Evolutionary conservation across 2,113 vertebrate genomes (phyloP), one percentile per base, ranked within the genome.

Genomic region (Pycnonotus jocosus): DNA sequence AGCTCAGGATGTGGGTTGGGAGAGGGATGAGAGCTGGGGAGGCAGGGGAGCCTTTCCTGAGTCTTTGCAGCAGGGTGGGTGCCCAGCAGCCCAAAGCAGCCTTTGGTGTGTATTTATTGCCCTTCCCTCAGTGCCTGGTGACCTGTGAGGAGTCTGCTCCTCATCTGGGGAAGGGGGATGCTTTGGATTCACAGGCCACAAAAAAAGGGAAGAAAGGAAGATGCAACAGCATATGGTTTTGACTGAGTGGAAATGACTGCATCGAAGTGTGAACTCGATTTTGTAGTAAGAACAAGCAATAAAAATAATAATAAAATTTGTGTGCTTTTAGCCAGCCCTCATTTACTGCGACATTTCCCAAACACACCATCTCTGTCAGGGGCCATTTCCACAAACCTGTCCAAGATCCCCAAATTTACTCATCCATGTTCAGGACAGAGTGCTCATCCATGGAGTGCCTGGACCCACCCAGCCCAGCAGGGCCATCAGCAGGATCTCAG

Each of bases 1-100:
- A 2, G 5, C 16, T 69, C 93, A 78, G 90, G 95, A 91, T 90
- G 95, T 76, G 93, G 81, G 69, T 3, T 87, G 84, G 92, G 88
- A 93, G 48, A 84, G 72, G 95, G 90, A 56, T 60, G 70, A 11
- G 19, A 38, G 83, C 61, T 74, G 60, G 1, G 30, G 1, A 88
- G 65, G 84, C 54, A 79, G 4, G 20, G 78, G 27, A 93, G 84
- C 65, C 77, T 56, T 70, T 66, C 83, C 92, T 70, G 68, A 23
- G 15, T 14, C 87, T 45, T 11, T 76, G 78, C 64, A 96, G 84
- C 73, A 81, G 93, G 73, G 31, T 91, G 89, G 92, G 72, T 78
- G 77, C 71, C 73, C 28, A 91, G 18, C 78, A 91, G 76, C 73
- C 66, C 18, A 73, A 16, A 87, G 70, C 74, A 82, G 50, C 18